Base-by-base conservation (phyloP, 2,113 vertebrate genomes). In the Tautogolabrus adspersus region DNA sequence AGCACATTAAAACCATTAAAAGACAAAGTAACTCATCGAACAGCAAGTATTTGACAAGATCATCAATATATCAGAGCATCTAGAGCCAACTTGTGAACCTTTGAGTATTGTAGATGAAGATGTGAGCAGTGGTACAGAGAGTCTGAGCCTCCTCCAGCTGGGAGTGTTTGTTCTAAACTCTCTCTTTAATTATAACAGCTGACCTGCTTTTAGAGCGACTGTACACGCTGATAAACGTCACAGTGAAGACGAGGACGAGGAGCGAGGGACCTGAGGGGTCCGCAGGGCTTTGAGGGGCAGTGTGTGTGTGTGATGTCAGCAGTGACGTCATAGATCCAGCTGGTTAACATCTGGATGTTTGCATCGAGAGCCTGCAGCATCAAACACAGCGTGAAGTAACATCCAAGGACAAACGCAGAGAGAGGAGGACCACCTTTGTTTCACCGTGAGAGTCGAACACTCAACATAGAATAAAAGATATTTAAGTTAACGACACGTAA, bases 191-290 rank as follows among this genome's bases (percentile, higher is more conserved):
- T 64, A 11, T 51, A 56, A 46, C 44, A 46, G 56, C 47, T 72
- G 79, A 56, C 66, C 79, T 66, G 66, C 10, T 61, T 82, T 26
- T 13, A 38, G 15, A 38, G 37, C 16, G 7, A n/a, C 15, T 3
- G 44, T 18, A 8, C 9, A n/a, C 57, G 51, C 44, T 47, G 26
- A 74, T 34, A 30, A 16, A n/a, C 8, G 12, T 61, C 22, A 19
- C 34, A 2, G 19, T 13, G 38, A 40, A 10, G 38, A 40, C 7
- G 37, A 61, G 64, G 23, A 22, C 46, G 18, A 44, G 51, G 16
- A 52, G 44, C 11, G 10, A 46, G 3, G 63, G 21, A 68, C 22
- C 52, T 44, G 44, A 11, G 40, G 51, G 21, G 54, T 44, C 22
- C 10, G 34, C 30, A 42, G 52, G 22, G 12, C 51, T 26, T 21